phyloP scores from a whole-genome alignment of 2,113 vertebrate genomes.

The Megaleporinus macrocephalus region DNA sequence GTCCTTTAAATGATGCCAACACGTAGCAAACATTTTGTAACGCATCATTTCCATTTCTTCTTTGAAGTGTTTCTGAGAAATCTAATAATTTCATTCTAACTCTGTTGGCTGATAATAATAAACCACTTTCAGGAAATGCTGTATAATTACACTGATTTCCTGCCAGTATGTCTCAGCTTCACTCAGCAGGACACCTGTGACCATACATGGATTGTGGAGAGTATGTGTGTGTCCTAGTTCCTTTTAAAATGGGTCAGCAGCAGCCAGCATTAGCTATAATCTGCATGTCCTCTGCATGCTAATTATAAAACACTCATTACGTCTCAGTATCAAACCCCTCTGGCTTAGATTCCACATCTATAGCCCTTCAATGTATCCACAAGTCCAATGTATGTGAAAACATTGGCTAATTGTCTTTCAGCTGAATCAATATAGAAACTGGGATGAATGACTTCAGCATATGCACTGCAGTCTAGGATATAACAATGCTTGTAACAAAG shows the following conservation, averaged over 20 bases:
- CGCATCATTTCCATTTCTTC: too few relatives aligned
- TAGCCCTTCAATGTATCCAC: background rate
- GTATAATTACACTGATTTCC: constrained; percentile 8
- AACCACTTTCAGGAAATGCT: background rate
- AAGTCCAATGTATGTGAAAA: background rate
- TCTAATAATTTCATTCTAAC: too few relatives aligned
- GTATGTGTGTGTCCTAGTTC: constrained; percentile 77
- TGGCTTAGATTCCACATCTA: constrained; percentile 45
- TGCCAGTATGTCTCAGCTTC: constrained; percentile 2
- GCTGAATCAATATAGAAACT: background rate
- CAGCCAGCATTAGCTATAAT: constrained; percentile 74
- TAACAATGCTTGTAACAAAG: too few relatives aligned
- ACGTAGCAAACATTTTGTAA: too few relatives aligned
- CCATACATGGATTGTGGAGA: constrained; percentile 66
- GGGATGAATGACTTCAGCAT: background rate
- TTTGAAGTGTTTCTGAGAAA: too few relatives aligned
- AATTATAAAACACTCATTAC: constrained; percentile 75
- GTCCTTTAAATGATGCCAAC: too few relatives aligned
- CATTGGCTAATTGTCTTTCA: background rate
- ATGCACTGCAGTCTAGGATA: too few relatives aligned
- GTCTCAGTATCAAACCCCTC: constrained; percentile 50
- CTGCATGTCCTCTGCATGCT: constrained; percentile 76
- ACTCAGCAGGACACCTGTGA: constrained; percentile 71
- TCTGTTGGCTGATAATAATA: too few relatives aligned
- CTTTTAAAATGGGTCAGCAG: constrained; percentile 82